Conservation (phyloP, 2,888 invertebrate species). For the Acanthopleura granulata region DNA sequence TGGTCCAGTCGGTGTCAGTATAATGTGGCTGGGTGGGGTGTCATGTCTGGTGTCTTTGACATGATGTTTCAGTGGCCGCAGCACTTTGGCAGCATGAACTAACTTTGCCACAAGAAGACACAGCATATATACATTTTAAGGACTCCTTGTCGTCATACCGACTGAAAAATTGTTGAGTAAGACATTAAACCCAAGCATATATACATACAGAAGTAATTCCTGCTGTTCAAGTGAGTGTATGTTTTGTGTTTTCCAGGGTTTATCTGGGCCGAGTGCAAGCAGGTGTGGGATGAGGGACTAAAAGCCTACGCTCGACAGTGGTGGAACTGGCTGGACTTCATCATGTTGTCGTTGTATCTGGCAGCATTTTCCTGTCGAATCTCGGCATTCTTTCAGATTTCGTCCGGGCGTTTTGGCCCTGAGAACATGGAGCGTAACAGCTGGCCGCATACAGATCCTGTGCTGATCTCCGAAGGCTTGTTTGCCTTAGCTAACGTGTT, state of each 20-base stretch:
- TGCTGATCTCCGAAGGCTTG: conserved; percentile 73
- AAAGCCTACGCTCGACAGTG: conserved; percentile 73
- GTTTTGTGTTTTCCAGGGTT: conserved; percentile 66
- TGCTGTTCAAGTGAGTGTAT: background rate
- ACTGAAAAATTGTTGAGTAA: too few relatives aligned
- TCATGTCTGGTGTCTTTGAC: too few relatives aligned
- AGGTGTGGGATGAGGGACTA: conserved; percentile 74
- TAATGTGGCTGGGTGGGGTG: too few relatives aligned
- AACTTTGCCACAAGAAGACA: too few relatives aligned
- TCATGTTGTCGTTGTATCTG: conserved; percentile 74
- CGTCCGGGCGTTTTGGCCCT: conserved; percentile 66
- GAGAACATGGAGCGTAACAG: conserved; percentile 65
- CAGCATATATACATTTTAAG: too few relatives aligned
- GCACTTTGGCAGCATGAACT: too few relatives aligned
- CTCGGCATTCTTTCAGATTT: conserved; percentile 67
- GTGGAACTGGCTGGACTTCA: conserved; percentile 76
- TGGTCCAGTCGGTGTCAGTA: too few relatives aligned
- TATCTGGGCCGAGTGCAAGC: conserved; percentile 74
- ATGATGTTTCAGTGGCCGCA: too few relatives aligned
- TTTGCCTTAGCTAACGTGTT: conserved; percentile 75
- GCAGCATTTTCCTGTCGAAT: conserved; percentile 72
- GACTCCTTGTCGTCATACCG: too few relatives aligned
- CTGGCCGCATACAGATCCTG: conserved; percentile 73
- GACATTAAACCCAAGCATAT: too few relatives aligned
- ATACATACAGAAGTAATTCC: too few relatives aligned